Evolutionary conservation across 2,888 invertebrate species (phyloP).

Genomic region (Acleris holmiana): DNA sequence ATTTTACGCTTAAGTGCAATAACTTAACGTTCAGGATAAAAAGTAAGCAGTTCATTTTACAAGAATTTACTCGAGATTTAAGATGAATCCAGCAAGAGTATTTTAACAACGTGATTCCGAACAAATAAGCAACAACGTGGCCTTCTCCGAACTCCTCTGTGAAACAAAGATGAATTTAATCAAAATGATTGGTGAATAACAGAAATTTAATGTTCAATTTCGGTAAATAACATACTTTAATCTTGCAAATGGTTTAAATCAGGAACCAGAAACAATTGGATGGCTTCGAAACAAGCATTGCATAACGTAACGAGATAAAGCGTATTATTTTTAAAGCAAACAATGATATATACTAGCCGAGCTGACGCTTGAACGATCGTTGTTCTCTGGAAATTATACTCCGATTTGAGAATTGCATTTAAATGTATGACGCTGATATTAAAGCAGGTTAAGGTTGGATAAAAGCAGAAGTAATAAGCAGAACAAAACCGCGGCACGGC

Average conservation of each 20-base stretch:
- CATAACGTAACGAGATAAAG: constrained; percentile 45
- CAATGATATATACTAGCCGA: constrained; percentile 18
- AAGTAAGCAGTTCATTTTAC: not conserved
- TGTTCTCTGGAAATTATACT: constrained; percentile 21
- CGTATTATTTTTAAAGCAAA: constrained; percentile 39
- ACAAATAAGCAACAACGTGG: constrained; percentile 14
- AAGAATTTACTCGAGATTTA: not conserved
- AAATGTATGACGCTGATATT: constrained; percentile 21
- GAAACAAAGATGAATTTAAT: constrained; percentile 31
- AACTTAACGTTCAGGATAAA: not conserved
- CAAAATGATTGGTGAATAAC: constrained; percentile 23
- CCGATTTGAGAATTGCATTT: constrained; percentile 28
- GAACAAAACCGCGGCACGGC: constrained; percentile 13
- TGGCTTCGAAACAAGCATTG: constrained; percentile 45
- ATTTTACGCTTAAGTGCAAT: constrained; percentile 1
- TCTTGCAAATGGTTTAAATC: constrained; percentile 47
- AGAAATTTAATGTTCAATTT: constrained; percentile 48
- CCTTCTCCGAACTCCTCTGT: constrained; percentile 9
- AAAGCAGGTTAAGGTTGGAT: constrained; percentile 15
- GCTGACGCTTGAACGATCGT: constrained; percentile 19
- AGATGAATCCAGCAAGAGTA: not conserved
- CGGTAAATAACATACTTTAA: constrained; percentile 52
- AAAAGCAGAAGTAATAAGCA: constrained; percentile 20
- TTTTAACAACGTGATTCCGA: constrained; percentile 5
- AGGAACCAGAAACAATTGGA: constrained; percentile 51